Evolutionary conservation across 2,113 vertebrate species (phyloP), one percentile per base, ranked within the genome.

Genomic region (Cyanoderma ruficeps): DNA sequence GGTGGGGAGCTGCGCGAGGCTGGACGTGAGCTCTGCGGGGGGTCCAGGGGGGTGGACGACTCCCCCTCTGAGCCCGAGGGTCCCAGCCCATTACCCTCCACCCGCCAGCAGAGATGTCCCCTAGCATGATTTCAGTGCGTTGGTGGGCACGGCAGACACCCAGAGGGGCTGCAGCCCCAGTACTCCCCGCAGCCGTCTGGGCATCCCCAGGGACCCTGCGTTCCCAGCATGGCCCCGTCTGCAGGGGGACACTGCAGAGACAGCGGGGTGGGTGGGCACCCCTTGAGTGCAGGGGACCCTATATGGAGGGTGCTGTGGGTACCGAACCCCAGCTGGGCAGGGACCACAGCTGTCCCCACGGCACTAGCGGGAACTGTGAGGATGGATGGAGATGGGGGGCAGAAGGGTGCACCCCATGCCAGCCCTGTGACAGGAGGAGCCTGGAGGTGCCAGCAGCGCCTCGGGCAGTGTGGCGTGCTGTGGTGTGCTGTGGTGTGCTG

Each of bases 1-100:
- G 96, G 96, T 76, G 82, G 94, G 93, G 94, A 96, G 86, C 79
- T 87, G 71, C 47, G 82, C 42, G 67, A 23, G 53, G 78, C 88
- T 89, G 94, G 94, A 93, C 94, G 90, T 91, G 92, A 57, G 37
- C 89, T 94, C 80, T 76, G 76, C 53, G 20, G 57, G 88, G 55
- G 46, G 27, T 10, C 64, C 14, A 37, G 9, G 25, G 42, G 4
- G 35, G 21, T 55, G 53, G 46, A 15, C 21, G n/a, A 10, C 49
- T 19, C 21, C n/a, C 41, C 23, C 13, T 69, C 24, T 80, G 41
- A 2, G 4, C 31, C 72, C 11, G 6, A 17, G 35, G 63, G 44
- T 15, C 50, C 19, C 33, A 12, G 59, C 27, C 44, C 42, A 10
- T 33, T 46, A 68, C 44, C 57, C 56, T 64, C 27, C 50, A 39